Evolutionary conservation across 2,797 vertebrate species (phyloP).

Genomic region (Carduelis carduelis): DNA sequence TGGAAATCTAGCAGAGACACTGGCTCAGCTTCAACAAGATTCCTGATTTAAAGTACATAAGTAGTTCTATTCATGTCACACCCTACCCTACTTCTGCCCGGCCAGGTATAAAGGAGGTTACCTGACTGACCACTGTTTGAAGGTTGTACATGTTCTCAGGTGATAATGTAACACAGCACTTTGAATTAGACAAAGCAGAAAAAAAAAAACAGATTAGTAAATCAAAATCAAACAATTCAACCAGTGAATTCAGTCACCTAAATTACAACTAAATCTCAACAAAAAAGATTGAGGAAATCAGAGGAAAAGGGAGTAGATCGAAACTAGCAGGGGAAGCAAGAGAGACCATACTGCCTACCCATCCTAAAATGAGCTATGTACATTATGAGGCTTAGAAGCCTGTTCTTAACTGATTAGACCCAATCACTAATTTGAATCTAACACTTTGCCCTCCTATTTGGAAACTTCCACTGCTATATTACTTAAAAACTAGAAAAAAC

Average conservation of each 20-base stretch:
- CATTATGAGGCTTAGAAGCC: background rate
- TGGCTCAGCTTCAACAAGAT: conserved; percentile 38
- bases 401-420: background rate
- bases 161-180: background rate
- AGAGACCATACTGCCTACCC: background rate
- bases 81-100: background rate
- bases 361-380: background rate
- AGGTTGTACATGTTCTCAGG: background rate
- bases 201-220: background rate
- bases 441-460: background rate
- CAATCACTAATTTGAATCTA: background rate
- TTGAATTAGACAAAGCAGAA: rapidly evolving
- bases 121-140: background rate
- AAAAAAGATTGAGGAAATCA: background rate
- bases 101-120: background rate
- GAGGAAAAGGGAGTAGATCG: background rate
- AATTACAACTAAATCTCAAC: background rate
- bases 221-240: background rate
- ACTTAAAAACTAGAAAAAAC: background rate
- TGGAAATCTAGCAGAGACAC: conserved; percentile 19
- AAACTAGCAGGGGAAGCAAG: background rate
- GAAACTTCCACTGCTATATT: background rate
- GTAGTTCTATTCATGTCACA: background rate
- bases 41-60: conserved; percentile 42
- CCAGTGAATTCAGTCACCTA: background rate